phyloP scores from a whole-genome alignment of 2,113 vertebrate genomes.

The Sylvietta virens region DNA sequence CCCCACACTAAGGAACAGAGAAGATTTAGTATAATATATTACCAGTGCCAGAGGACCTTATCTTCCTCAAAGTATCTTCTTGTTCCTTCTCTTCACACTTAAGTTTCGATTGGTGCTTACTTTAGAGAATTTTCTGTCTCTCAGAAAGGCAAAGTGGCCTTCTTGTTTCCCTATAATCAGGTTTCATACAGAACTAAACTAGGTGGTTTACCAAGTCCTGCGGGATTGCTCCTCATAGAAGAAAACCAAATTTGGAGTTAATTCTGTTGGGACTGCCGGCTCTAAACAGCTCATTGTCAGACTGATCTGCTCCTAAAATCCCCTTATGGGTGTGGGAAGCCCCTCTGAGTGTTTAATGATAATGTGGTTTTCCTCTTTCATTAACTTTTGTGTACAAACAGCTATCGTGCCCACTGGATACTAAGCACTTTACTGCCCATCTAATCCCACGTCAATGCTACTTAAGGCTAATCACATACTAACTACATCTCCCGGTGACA shows the following conservation, averaged over 20 bases:
- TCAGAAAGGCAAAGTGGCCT: neutral
- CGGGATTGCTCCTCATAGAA: neutral
- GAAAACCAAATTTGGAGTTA: conserved; percentile 20
- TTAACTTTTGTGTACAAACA: conserved; percentile 63
- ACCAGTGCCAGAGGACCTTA: neutral
- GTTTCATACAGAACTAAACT: neutral
- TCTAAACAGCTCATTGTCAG: neutral
- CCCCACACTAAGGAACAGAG: neutral
- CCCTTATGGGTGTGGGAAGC: neutral
- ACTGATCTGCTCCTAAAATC: conserved; percentile 49
- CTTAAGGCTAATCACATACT: conserved; percentile 71
- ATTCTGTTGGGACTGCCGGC: neutral
- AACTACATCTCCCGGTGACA: conserved; percentile 79
- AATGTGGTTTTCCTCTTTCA: conserved; percentile 62
- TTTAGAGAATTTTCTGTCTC: neutral
- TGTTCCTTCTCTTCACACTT: neutral
- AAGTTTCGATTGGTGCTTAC: neutral
- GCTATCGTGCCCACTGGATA: conserved; percentile 15
- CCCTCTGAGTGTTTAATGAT: conserved; percentile 39
- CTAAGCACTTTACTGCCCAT: conserved; percentile 29
- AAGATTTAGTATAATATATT: neutral
- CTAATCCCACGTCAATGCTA: conserved; percentile 28
- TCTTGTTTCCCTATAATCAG: neutral
- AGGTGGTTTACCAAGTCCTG: neutral
- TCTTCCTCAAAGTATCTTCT: neutral